Evolutionary conservation across 2,888 invertebrate genomes (phyloP), one percentile per base, ranked within the genome.

Genomic region (Galeopsomyia nigrocyanea): DNA sequence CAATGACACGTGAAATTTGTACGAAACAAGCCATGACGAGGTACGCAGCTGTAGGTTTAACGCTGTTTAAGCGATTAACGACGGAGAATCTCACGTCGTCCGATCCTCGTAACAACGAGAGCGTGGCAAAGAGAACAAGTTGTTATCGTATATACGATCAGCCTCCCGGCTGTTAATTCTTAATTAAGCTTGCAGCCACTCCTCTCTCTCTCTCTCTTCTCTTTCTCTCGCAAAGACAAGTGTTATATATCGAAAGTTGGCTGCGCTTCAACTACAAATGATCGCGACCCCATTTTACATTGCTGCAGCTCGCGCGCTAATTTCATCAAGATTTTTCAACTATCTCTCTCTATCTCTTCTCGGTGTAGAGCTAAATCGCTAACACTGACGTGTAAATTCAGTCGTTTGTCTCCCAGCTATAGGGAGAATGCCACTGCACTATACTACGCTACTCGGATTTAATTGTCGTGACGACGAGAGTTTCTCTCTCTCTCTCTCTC

Each of bases 161-260:
- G 17, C 26, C n/a, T n/a, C n/a, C 9, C 56, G 74, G 69, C 81
- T 82, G 81, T 83, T 81, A 82, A 82, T 83, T 82, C 78, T 80
- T 82, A 83, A 83, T 83, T 81, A 83, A 82, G 79, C 78, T 79
- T 39, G 13, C 39, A 39, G 79, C 78, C 79, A 75, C 47, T 22
- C 58, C 57, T 26, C 53, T 2, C 77, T 80, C 79, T 31, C 31
- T 31, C 7, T 7, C 31, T 31, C 7, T 31, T 7, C 7, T 31
- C 75, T 22, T 21, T 31, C 31, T n/a, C 39, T 39, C 9, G 79
- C 79, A 16, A 5, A 31, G 6, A 22, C 26, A 39, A 72, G 69
- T 74, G 74, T 75, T 80, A 82, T 82, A 79, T 81, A 84, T 84
- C 79, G 83, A 81, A 83, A 82, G 76, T 84, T 84, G 84, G 84